Evolutionary conservation across 2,888 invertebrate genomes (phyloP).

Genomic region (Diploptera punctata): DNA sequence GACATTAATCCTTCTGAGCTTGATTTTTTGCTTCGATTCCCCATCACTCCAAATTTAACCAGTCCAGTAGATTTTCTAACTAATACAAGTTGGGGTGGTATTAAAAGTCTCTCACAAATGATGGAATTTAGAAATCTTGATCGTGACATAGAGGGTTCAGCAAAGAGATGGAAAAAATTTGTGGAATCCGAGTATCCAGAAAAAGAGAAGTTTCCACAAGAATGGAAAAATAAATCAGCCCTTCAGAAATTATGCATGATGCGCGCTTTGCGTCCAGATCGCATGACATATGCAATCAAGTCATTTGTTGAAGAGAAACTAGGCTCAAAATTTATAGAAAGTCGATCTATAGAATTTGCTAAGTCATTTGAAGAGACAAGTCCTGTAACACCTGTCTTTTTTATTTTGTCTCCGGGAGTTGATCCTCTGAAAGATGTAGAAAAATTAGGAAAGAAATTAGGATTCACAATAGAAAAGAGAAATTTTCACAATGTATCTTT

Average conservation of each 20-base stretch:
- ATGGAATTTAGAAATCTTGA: slow-evolving; percentile 85
- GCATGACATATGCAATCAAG: slow-evolving; percentile 92
- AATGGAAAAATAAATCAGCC: slow-evolving; percentile 91
- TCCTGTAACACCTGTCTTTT: slow-evolving; percentile 86
- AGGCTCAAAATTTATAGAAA: slow-evolving; percentile 81
- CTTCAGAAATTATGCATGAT: slow-evolving; percentile 91
- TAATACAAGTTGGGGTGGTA: slow-evolving; percentile 81
- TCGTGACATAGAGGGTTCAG: slow-evolving; percentile 40
- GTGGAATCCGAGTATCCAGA: slow-evolving; percentile 93
- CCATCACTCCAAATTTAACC: slow-evolving; percentile 72
- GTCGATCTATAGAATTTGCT: slow-evolving; percentile 78
- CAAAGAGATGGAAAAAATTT: slow-evolving; percentile 84
- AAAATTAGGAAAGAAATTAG: slow-evolving; percentile 78
- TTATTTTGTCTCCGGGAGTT: slow-evolving; percentile 93
- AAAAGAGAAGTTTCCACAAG: slow-evolving; percentile 91
- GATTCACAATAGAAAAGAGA: slow-evolving; percentile 77
- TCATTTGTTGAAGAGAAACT: slow-evolving; percentile 89
- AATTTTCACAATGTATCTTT: slow-evolving; percentile 94
- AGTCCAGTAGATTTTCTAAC: slow-evolving; percentile 87
- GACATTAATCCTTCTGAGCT: slow-evolving; percentile 79
- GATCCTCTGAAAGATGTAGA: slow-evolving; percentile 95
- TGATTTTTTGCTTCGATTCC: slow-evolving; percentile 88
- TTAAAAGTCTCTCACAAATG: slow-evolving; percentile 76
- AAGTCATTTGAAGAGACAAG: slow-evolving; percentile 88
- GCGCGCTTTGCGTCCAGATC: slow-evolving; percentile 88